A percentile compares a stretch with the other conserved stretches of the same genome.
Evolutionary conservation across 2,797 vertebrate species (phyloP).

Genomic region (Chiroxiphia lanceolata): DNA sequence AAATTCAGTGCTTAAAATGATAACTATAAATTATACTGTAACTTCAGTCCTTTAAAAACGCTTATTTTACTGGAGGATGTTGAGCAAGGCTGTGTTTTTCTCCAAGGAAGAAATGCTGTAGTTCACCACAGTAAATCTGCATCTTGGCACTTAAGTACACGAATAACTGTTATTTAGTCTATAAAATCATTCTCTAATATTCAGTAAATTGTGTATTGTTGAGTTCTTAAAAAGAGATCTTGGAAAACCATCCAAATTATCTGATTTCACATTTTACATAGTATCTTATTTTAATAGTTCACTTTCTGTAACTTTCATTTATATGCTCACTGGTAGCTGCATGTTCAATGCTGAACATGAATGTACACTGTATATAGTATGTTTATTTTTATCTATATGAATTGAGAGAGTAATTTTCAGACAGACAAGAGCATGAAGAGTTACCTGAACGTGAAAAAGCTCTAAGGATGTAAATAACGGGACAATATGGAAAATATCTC

Average conservation of each 20-base stretch:
- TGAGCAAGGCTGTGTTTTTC: slow-evolving; percentile 7
- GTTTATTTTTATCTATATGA: not conserved
- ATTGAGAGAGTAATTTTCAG: not conserved
- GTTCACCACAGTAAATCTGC: slow-evolving; percentile 23
- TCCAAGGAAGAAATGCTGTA: slow-evolving; percentile 17
- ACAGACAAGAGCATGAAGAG: not conserved
- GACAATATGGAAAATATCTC: not conserved
- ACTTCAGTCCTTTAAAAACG: slow-evolving; percentile 24
- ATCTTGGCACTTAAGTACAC: not conserved
- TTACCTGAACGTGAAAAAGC: not conserved
- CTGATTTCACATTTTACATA: not conserved
- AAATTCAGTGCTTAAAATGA: slow-evolving; percentile 44
- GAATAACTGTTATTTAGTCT: not conserved
- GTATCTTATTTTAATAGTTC: not conserved
- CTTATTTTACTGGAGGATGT: not conserved
- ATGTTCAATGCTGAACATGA: not conserved
- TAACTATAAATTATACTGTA: slow-evolving; percentile 49
- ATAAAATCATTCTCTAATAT: slow-evolving; percentile 10
- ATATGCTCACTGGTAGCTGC: not conserved
- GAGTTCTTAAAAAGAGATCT: not conserved
- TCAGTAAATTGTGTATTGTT: not conserved
- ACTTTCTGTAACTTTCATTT: not conserved
- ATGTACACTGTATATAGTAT: not conserved
- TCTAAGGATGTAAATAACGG: not conserved
- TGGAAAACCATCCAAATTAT: not conserved